Base-by-base conservation (phyloP, 2,113 vertebrate genomes). In the Bubo scandiacus region DNA sequence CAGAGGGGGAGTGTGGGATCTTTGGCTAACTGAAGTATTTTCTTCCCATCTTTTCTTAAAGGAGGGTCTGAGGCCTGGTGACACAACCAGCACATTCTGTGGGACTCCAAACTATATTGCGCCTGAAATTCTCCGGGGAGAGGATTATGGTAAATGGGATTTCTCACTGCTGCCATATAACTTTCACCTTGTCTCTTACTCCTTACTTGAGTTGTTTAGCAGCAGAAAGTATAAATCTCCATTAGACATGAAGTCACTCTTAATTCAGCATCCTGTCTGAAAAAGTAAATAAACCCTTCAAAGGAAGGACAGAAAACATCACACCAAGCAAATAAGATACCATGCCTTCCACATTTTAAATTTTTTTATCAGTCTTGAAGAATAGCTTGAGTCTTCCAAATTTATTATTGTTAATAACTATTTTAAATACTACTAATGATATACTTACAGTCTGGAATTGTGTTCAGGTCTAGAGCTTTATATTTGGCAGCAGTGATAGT, bases 71-170 rank as follows among this genome's bases (percentile, higher is more conserved):
- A 99, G 99, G 91, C 99, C 99, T 22, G 99, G 99, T 90, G 99
- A 99, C 97, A 99, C 99, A 49, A 99, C 99, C 30, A 99, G 99
- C 98, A 99, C 99, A 2, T 99, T 99, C 97, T 99, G 99, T 90
- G 99, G 99, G 52, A 99, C 99, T 96, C 99, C 99, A 81, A 99
- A 99, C 98, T 99, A 99, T 92, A 99, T 99, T 62, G 99, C 99
- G 95, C 99, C 99, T 8, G 99, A 99, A 97, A 99, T 99, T 96
- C 98, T 99, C 86, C 91, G 99, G 97, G 99, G 99, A 98, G 99
- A 99, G 95, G 99, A 99, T 97, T 99, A 99, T 59, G 99, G 99
- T 99, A 99, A 99, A 93, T 43, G 6, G 47, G 71, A 77, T 84
- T 95, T 80, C 32, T 83, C 19, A 65, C 23, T 91, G n/a, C 57